These are phyloP conservation scores for Eupithecia exiguata DNA, from an alignment of 2,888 invertebrate species.

Conservation along the genomic window DNA sequence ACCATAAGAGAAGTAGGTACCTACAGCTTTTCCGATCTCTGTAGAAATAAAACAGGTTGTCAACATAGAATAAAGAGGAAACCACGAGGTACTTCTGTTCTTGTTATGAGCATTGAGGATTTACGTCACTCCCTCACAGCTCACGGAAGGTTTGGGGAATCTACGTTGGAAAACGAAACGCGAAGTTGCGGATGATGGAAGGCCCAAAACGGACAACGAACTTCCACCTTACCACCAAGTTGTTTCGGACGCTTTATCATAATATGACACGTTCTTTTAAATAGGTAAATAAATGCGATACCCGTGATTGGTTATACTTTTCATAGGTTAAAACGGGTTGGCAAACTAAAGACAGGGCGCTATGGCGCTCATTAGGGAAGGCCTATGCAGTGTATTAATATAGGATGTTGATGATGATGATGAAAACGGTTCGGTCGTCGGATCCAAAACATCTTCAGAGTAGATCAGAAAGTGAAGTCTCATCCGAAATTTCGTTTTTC, in stretches of 20 bases:
- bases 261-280: not conserved
- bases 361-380: too few species aligned
- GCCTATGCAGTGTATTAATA: too few species aligned
- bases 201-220: not conserved
- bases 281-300: too few species aligned
- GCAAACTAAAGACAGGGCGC: too few species aligned
- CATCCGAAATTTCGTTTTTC: not conserved
- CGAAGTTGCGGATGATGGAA: not conserved
- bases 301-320: too few species aligned
- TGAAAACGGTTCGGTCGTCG: too few species aligned
- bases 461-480: not conserved
- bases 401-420: too few species aligned
- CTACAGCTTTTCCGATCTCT: not conserved
- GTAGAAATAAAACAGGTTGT: not conserved
- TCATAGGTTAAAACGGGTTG: too few species aligned
- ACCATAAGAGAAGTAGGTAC: not conserved
- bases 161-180: not conserved
- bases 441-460: not conserved
- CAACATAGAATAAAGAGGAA: not conserved
- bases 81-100: slow-evolving; percentile 19
- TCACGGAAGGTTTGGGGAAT: slow-evolving; percentile 34
- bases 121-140: slow-evolving; percentile 56
- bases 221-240: not conserved
- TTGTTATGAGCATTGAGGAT: slow-evolving; percentile 49
- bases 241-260: not conserved